Conservation (phyloP, 2,113 vertebrate species). For the Empidonax traillii region DNA sequence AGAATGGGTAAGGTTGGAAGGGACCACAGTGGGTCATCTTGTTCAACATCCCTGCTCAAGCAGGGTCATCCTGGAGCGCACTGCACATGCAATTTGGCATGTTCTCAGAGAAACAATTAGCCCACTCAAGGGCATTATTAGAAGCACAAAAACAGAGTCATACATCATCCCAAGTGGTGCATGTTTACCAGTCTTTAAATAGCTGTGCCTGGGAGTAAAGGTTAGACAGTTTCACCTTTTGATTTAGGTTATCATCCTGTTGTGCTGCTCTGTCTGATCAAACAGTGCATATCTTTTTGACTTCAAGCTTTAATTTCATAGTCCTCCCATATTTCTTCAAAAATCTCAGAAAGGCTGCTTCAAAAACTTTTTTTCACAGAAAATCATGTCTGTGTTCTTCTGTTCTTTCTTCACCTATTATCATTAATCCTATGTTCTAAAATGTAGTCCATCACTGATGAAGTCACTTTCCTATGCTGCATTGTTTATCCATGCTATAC, state of each 20-base stretch:
- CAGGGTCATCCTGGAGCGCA: background rate
- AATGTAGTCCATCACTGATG: background rate
- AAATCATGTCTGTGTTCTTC: background rate
- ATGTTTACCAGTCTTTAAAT: background rate
- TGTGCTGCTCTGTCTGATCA: conserved; percentile 12
- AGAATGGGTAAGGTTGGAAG: background rate
- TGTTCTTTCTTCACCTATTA: background rate
- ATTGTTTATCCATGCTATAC: background rate
- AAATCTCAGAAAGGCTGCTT: background rate
- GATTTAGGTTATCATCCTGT: background rate
- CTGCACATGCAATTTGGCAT: background rate
- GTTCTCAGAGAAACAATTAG: background rate
- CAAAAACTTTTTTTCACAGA: background rate
- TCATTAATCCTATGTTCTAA: background rate
- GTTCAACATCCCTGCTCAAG: background rate
- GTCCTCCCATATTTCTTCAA: background rate
- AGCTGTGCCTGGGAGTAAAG: background rate
- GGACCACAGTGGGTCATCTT: background rate
- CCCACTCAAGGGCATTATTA: background rate
- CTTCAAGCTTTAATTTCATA: conserved; percentile 43
- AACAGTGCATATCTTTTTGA: background rate
- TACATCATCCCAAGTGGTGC: background rate
- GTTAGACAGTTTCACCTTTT: background rate
- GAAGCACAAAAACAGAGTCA: background rate
- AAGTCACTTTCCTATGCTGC: background rate